Evolutionary conservation across 2,797 vertebrate species (phyloP).

Genomic region (Ispidina picta): DNA sequence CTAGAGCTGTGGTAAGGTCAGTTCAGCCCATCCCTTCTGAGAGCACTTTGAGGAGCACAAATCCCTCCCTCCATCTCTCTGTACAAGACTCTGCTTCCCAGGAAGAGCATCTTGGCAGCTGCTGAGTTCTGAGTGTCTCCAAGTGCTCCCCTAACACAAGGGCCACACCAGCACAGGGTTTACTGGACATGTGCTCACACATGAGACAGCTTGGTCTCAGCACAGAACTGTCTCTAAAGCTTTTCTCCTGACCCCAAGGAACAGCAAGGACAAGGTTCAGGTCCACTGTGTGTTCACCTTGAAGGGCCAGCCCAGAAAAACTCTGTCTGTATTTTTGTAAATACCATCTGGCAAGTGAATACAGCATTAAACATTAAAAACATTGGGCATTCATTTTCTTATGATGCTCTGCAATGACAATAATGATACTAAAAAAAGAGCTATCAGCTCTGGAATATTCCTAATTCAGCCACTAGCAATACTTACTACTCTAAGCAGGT

Average conservation of each 20-base stretch:
- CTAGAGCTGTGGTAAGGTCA: neutral
- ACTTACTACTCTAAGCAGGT: conserved; percentile 2
- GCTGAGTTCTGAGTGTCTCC: neutral
- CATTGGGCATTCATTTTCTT: neutral
- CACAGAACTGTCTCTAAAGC: neutral
- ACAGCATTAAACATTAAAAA: neutral
- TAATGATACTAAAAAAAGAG: neutral
- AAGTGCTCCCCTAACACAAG: neutral
- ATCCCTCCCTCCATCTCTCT: neutral
- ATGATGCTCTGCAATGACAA: neutral
- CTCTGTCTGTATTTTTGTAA: neutral
- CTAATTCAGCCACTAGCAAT: neutral
- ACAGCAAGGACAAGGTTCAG: neutral
- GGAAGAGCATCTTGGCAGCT: neutral
- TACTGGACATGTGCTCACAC: neutral
- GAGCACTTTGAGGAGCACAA: neutral
- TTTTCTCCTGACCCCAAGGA: neutral
- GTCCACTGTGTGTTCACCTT: neutral
- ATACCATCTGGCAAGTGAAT: neutral
- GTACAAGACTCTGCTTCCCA: neutral
- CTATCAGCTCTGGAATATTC: neutral
- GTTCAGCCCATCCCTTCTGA: neutral
- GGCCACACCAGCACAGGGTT: fast-evolving
- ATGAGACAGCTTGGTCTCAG: neutral
- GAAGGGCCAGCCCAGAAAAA: neutral